Evolutionary conservation across 2,888 invertebrate species (phyloP), one percentile per base, ranked within the genome.

Genomic region (Drosophila kambysellisi): DNA sequence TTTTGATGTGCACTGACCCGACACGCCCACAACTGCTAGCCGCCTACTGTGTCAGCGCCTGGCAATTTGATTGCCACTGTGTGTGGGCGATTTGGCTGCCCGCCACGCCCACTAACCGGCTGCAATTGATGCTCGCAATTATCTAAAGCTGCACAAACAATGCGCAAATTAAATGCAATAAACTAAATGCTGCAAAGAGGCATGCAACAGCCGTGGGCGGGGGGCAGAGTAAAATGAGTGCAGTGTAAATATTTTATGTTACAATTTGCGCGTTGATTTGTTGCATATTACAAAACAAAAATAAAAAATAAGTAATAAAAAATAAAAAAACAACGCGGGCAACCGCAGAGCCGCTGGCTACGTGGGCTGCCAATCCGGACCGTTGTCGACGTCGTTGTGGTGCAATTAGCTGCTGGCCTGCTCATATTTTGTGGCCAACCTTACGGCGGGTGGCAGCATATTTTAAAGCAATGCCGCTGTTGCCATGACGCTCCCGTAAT

Each of bases 121-220:
- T 59, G 89, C 85, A 80, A 85, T 80, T 89, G 88, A 85, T 88
- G 88, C 90, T 76, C 67, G 86, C 88, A 86, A 86, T 86, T 86
- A 86, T 89, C 85, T 81, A 88, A 84, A 84, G 82, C 82, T 77
- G 74, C 81, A 72, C 88, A 88, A 85, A 85, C 89, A 89, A 85
- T 84, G 85, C 74, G 80, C 85, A 88, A 85, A 85, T 85, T 87
- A 89, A 85, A 88, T 84, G 88, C 85, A 87, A 84, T 89, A 85
- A 85, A 85, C 88, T 72, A 89, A 85, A 68, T 68, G 54, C 62
- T 50, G 53, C 17, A 20, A 9, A 41, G 20, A 6, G 32, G 39
- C 25, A 15, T 52, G 46, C 37, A 63, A 43, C 46, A 41, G 29
- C 59, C 15, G 54, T 15, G 56, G 52, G 35, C 32, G 59, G 33